Evolutionary conservation across 2,888 invertebrate genomes (phyloP), one percentile per base, ranked within the genome.

Genomic region (Gymnosoma rotundatum): DNA sequence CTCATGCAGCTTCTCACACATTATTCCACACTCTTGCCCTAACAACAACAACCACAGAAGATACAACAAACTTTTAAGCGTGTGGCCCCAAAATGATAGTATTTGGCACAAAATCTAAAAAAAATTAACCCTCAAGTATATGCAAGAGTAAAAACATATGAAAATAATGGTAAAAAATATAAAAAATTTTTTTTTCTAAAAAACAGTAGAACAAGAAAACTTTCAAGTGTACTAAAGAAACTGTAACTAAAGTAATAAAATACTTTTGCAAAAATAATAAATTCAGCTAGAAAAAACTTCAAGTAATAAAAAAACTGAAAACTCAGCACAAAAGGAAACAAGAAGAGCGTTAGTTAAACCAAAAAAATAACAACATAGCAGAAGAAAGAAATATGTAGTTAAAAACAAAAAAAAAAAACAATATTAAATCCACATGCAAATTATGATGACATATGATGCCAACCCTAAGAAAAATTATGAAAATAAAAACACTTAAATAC

Each of bases 401-500:
- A n/a, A n/a, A n/a, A n/a, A n/a, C n/a, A n/a, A n/a, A n/a, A 38
- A 38, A 73, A 32, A 18, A 50, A 42, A 42, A 73, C 20, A 18
- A 50, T 45, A 61, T 54, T 20, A 82, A 70, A 72, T 21, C 45
- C 74, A 82, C 61, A 78, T 82, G 38, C 75, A 67, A 83, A 81
- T 84, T 84, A 83, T 84, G 86, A 84, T 84, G 86, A 85, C 86
- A 87, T 83, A 76, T 86, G 84, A 85, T 81, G 82, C 78, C 73
- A 78, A 78, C 72, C 67, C 79, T 45, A 74, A 75, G 9, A 52
- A 72, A 73, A 72, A 73, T 76, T 80, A 66, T 72, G 12, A 50
- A 72, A 42, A 32, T 61, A 64, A 69, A 66, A 25, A 42, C 74
- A 67, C 48, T 48, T 48, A 10, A 12, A 42, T 42, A 48, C 48